Evolutionary conservation across 2,888 invertebrate species (phyloP), one percentile per base, ranked within the genome.

Genomic region (Sesia bembeciformis): DNA sequence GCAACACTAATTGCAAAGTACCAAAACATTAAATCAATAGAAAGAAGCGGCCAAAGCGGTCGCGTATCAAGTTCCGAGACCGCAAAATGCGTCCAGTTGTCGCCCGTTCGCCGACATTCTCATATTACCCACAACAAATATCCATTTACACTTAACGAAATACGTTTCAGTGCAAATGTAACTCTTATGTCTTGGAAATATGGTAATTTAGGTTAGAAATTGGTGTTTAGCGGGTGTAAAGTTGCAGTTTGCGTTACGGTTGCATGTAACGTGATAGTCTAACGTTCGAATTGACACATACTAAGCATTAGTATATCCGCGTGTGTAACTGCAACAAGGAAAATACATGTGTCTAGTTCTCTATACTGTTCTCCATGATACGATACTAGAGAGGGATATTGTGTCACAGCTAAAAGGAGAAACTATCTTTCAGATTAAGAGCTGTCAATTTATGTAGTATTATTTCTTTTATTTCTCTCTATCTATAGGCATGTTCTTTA

Each of bases 21-120:
- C 2, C 54, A 52, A 53, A 58, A 52, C 54, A 58, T 60, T 56
- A 61, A 67, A 70, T 66, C 65, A 63, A 69, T 73, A 68, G 72
- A 74, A 69, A 73, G 69, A 72, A 55, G 54, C 56, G 43, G 56
- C 49, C 53, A 57, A 57, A 56, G 58, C 52, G 57, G 58, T 50
- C 50, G 53, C 58, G 62, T 79, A 77, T 77, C 76, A 66, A 61
- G 73, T 76, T 70, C 63, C 69, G 58, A 68, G 66, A 78, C 80
- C 79, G 70, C 81, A 78, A 72, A 70, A 39, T 52, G 60, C 62
- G 60, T 59, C 56, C 63, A 68, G 66, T 68, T 68, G 70, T 66
- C 65, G 67, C 66, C 68, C 65, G 71, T 66, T 75, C 70, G 66
- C 76, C 65, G 65, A 62, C 67, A 68, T 74, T 80, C 76, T 84